phyloP scores from a whole-genome alignment of 2,797 vertebrate genomes.

The Chloroceryle inda region DNA sequence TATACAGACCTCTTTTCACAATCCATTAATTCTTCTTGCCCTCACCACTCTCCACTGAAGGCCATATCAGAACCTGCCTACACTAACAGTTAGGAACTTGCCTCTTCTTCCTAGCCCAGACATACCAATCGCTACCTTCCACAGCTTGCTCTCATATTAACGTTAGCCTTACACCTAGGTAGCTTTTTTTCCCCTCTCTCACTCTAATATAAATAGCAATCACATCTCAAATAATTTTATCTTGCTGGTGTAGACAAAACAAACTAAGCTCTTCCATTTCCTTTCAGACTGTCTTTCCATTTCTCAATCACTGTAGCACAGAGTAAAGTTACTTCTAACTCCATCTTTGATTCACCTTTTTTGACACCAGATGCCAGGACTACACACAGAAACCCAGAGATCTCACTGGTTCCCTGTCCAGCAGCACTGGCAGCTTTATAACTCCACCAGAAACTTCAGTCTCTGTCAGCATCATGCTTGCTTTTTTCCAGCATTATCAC shows the following conservation, averaged over 20 bases:
- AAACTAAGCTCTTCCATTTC: neutral
- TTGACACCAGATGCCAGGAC: neutral
- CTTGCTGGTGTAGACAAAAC: neutral
- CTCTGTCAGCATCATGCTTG: neutral
- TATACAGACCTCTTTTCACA: neutral
- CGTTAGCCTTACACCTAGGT: rapidly evolving
- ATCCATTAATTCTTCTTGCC: neutral
- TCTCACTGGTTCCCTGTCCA: neutral
- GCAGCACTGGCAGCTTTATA: neutral
- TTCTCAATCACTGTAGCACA: neutral
- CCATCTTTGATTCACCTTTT: neutral
- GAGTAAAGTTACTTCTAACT: neutral
- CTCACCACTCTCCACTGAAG: neutral
- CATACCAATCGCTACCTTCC: neutral
- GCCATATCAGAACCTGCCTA: neutral
- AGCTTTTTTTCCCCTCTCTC: neutral
- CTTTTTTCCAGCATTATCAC: neutral
- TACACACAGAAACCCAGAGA: neutral
- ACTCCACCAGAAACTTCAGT: neutral
- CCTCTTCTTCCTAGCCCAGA: neutral
- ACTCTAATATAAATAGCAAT: neutral
- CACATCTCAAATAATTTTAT: neutral
- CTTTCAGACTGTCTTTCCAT: neutral
- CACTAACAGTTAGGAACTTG: neutral
- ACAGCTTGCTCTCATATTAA: rapidly evolving